Base-by-base conservation (phyloP, 2,888 invertebrate genomes). In the Meghimatium bilineatum region DNA sequence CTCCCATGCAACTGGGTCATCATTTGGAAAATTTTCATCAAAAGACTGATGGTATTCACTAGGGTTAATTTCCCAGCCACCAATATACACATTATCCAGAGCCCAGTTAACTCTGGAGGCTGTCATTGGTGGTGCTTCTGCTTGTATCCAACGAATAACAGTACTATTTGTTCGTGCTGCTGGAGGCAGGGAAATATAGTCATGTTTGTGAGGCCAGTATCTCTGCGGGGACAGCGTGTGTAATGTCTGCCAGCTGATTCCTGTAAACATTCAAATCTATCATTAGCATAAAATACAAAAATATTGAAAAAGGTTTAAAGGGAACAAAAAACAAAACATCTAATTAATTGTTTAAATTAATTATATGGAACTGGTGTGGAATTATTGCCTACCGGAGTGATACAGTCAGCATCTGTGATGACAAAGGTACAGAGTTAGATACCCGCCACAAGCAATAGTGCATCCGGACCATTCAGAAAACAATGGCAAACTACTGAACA, bases 41-140 rank as follows among this genome's bases (percentile, higher is more conserved):
- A 94, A 93, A 17, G 88, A 87, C 76, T 93, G 93, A 75, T 90
- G 86, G 49, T 93, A 87, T 38, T 88, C 85, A 80, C 92, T 91
- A 10, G 93, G 92, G 88, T 93, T 93, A 78, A 94, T 93, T 86
- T 93, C 93, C n/a, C 90, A 90, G 0, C 94, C 94, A n/a, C 94
- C 94, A 77, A 94, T 93, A 80, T 90, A 92, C 36, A 94, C 91
- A 86, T 94, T 90, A 88, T 94, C 94, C n/a, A 94, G 80, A 20
- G 93, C 90, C 93, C 94, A 94, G n/a, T 91, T 89, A 17, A 93
- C 91, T 5, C 90, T 88, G 8, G 67, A 72, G 3, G 84, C 85
- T 34, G 87, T 87, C 29, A 86, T 86, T n/a, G 71, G 44, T 20
- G 90, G 86, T 29, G 88, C 72, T n/a, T 88, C 82, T 32, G 91